phyloP scores from a whole-genome alignment of 2,797 vertebrate species.

The Neosilurus mollespiculum region DNA sequence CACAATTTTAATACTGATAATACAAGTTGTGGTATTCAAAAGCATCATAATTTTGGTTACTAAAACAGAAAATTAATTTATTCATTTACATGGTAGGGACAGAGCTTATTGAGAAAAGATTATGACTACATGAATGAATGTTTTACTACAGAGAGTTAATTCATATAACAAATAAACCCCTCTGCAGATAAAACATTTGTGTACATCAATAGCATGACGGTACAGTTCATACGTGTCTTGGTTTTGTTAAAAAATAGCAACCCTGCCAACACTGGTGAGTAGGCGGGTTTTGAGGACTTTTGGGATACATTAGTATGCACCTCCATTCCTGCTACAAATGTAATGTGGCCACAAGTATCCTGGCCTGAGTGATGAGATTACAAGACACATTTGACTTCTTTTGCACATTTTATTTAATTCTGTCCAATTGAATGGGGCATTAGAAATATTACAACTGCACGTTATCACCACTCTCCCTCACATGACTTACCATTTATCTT shows the following conservation, averaged over 20 bases:
- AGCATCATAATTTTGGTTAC: no score
- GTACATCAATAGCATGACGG: no score
- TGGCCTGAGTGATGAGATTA: neutral
- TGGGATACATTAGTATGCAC: neutral
- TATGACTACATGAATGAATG: no score
- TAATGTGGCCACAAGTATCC: neutral
- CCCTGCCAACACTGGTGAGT: neutral
- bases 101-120: no score
- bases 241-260: neutral
- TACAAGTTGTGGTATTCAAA: no score
- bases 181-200: no score
- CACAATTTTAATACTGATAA: no score
- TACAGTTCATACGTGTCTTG: no score
- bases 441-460: neutral
- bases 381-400: neutral
- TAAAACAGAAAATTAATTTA: no score
- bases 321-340: neutral
- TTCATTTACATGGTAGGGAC: no score
- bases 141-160: no score
- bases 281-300: neutral
- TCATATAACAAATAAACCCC: no score
- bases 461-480: neutral
- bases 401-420: neutral
- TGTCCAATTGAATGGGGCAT: neutral
- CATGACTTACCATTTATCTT: conserved; percentile 14